Conservation (phyloP, 2,113 vertebrate species). For the Psammodynastes pulverulentus region DNA sequence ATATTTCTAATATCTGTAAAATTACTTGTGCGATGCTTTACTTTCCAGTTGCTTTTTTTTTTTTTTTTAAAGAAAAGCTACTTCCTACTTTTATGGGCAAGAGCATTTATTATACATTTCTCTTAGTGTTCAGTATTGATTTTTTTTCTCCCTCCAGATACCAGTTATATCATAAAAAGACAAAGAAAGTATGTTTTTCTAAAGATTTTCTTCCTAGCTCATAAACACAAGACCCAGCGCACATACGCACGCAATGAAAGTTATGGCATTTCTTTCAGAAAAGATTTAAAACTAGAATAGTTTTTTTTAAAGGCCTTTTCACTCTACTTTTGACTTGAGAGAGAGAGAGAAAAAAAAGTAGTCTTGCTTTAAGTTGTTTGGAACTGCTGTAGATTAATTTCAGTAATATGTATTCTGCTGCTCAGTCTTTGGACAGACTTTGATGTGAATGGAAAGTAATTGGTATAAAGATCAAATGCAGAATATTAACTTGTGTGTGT, state of each 20-base stretch:
- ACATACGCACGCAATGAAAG: not conserved
- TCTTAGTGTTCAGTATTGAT: not conserved
- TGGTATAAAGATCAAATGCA: conserved; percentile 5
- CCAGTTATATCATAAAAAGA: conserved; percentile 7
- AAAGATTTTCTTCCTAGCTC: conserved; percentile 14
- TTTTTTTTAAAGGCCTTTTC: conserved; percentile 11
- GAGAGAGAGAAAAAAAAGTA: not conserved
- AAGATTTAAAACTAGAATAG: not conserved
- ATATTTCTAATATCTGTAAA: not conserved
- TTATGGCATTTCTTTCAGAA: not conserved
- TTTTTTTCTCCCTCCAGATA: not conserved
- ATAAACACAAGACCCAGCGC: conserved; percentile 4
- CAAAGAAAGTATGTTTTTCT: conserved; percentile 22
- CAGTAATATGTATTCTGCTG: not conserved
- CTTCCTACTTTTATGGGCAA: conserved; percentile 20
- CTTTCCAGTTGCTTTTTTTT: not conserved
- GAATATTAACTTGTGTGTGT: not conserved
- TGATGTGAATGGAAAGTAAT: not conserved
- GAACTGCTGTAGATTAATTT: not conserved
- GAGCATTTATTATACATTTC: conserved; percentile 13
- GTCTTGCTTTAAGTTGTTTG: conserved; percentile 16
- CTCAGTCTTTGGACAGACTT: not conserved
- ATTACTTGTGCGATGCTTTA: not conserved
- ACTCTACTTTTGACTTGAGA: not conserved
- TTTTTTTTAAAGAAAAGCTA: not conserved